Base-by-base conservation (phyloP, 2,888 invertebrate species). In the Scaptomyza polygonia region DNA sequence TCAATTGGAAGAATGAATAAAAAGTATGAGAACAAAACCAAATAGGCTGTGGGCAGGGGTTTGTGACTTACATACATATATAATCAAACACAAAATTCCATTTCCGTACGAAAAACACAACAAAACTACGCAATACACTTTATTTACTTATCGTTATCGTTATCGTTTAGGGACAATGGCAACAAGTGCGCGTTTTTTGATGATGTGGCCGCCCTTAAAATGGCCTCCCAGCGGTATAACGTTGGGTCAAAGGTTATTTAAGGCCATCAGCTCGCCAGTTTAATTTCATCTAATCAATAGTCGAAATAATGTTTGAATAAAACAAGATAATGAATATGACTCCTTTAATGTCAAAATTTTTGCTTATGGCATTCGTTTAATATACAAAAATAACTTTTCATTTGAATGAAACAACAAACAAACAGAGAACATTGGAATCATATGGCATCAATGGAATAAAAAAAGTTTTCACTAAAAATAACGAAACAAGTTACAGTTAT, bases 121-220 rank as follows among this genome's bases (percentile, higher is more conserved):
- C 16, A 16, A 47, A 49, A 25, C 40, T 12, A 12, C n/a, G n/a
- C 29, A 14, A 16, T 18, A 25, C 47, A 45, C 16, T 27, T 27
- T 75, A 71, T 78, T 77, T 77, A 68, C 64, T 64, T 61, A 71
- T 78, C 59, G 75, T 76, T 74, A 74, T 74, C 73, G 73, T 75
- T 76, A 74, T 73, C 67, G 66, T 57, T 71, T 69, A 59, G 57
- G 49, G 66, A 34, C 16, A 77, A 57, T 63, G 78, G 67, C 78
- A 71, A 70, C 74, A 73, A 77, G 67, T 75, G 55, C 67, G 59
- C 69, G 34, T n/a, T n/a, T 18, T 36, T 34, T 16, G 52, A 43
- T 67, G 67, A 36, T 64, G 34, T 52, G 40, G n/a, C n/a, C n/a
- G 49, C 57, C 57, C 25, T 47, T 61, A 18, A n/a, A 48, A 40